Conservation (phyloP, 2,113 vertebrate genomes). For the Indicator maculatus region DNA sequence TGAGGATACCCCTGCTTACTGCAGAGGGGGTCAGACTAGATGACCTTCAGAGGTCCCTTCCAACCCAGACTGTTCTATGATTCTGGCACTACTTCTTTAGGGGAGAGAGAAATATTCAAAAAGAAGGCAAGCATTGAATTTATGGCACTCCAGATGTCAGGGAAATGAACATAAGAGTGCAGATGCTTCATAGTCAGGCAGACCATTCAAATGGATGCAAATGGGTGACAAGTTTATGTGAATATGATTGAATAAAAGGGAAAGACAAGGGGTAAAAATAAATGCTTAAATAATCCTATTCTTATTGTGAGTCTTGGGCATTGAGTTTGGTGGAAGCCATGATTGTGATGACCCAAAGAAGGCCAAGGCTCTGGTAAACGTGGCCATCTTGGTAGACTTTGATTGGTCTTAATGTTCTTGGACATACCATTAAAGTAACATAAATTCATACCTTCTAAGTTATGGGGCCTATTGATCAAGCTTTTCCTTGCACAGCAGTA, state of each 20-base stretch:
- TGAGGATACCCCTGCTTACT: too few species aligned
- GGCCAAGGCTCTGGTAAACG: background rate
- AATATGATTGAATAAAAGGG: background rate
- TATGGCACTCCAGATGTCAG: constrained; percentile 70
- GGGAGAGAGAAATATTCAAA: background rate
- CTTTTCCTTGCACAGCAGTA: constrained; percentile 41
- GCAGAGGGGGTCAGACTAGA: too few species aligned
- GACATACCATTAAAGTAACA: background rate
- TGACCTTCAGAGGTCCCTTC: too few species aligned
- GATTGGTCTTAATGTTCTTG: constrained; percentile 25
- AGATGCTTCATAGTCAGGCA: constrained; percentile 63
- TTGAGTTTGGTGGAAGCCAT: background rate
- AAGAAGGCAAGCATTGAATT: constrained; percentile 62
- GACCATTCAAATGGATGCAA: constrained; percentile 64
- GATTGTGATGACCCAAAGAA: background rate
- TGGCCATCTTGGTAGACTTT: background rate
- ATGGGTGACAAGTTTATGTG: constrained; percentile 61
- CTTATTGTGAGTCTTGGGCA: background rate
- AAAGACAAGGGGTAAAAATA: background rate
- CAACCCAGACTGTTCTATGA: too few species aligned
- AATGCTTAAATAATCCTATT: background rate
- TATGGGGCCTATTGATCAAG: constrained; percentile 41
- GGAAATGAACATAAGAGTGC: constrained; percentile 63
- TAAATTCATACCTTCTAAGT: constrained; percentile 4
- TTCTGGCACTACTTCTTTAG: background rate